These are phyloP conservation scores for Portevinia maculata DNA, from an alignment of 2,888 invertebrate species.

Conservation along the genomic window DNA sequence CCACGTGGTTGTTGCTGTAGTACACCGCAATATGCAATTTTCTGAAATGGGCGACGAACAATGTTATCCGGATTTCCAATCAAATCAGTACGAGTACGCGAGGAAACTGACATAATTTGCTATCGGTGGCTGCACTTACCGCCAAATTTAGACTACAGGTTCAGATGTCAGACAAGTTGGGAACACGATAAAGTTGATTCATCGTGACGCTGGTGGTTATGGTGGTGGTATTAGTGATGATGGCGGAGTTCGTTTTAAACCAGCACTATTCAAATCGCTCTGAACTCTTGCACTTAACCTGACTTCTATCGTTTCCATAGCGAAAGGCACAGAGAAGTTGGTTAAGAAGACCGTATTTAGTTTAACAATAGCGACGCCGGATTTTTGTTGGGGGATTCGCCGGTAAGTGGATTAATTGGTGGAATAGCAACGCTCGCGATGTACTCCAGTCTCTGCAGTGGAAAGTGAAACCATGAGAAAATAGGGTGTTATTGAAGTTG, in stretches of 20 bases:
- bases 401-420: conserved; percentile 71
- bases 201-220: conserved; percentile 27
- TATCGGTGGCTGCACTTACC: conserved; percentile 70
- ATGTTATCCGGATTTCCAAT: conserved; percentile 61
- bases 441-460: conserved; percentile 47
- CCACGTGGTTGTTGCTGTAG: conserved; percentile 29
- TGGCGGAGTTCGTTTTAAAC: conserved; percentile 41
- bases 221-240: conserved; percentile 7
- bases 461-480: conserved; percentile 73
- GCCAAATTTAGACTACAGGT: conserved; percentile 70
- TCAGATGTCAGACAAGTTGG: conserved; percentile 74
- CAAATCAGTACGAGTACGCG: conserved; percentile 59
- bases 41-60: conserved; percentile 42
- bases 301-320: conserved; percentile 58
- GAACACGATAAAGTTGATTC: conserved; percentile 68
- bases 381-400: conserved; percentile 21
- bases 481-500: conserved; percentile 46
- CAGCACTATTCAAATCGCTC: conserved; percentile 49
- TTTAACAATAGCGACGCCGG: conserved; percentile 45
- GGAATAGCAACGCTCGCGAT: conserved; percentile 26
- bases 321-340: conserved; percentile 6
- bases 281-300: conserved; percentile 72
- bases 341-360: conserved; percentile 51
- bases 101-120: conserved; percentile 73
- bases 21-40: conserved; percentile 36